phyloP scores from a whole-genome alignment of 2,888 invertebrate species.

The Agriopis aurantiaria region DNA sequence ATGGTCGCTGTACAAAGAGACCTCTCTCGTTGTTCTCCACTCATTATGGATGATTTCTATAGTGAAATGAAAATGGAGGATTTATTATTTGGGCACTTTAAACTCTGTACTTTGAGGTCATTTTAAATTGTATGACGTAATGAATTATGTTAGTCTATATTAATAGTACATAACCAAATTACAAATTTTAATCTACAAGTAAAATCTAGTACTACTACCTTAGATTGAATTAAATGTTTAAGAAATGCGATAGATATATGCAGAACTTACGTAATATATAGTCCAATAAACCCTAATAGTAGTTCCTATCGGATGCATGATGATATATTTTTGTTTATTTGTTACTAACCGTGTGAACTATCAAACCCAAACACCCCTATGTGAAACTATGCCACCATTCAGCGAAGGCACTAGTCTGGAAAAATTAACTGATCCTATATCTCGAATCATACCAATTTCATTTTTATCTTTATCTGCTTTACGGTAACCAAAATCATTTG shows the following conservation, averaged over 20 bases:
- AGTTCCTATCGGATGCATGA: constrained; percentile 7
- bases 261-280: too few species aligned
- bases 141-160: not conserved
- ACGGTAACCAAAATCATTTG: constrained; percentile 18
- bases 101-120: constrained; percentile 3
- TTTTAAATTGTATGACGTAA: constrained; percentile 3
- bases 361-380: constrained; percentile 55
- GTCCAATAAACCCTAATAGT: not conserved
- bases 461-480: constrained; percentile 49
- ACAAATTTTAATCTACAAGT: too few species aligned
- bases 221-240: too few species aligned
- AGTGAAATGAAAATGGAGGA: constrained; percentile 19
- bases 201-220: too few species aligned
- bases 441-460: constrained; percentile 65
- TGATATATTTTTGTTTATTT: constrained; percentile 13
- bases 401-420: constrained; percentile 78
- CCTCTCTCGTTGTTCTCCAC: constrained; percentile 30
- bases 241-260: too few species aligned
- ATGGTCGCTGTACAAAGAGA: constrained; percentile 40
- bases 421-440: constrained; percentile 81
- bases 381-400: constrained; percentile 69
- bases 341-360: constrained; percentile 41
- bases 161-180: not conserved
- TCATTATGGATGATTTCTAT: constrained; percentile 38
- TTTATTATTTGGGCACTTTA: constrained; percentile 10